Base-by-base conservation (phyloP, 1,140 invertebrate genomes). In the Campoletis sonorensis region DNA sequence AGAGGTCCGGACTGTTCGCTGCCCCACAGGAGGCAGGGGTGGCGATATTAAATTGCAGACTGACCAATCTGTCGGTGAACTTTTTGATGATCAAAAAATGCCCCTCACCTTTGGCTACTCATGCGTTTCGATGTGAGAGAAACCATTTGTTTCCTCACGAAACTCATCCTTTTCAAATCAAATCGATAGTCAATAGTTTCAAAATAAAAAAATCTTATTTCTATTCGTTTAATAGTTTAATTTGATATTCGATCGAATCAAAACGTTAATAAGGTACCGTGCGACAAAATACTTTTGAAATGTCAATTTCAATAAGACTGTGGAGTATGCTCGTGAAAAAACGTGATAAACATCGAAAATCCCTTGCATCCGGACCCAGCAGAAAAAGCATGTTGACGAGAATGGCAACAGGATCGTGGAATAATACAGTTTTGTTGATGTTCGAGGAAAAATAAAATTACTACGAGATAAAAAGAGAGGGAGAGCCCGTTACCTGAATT, bases 41-140 rank as follows among this genome's bases (percentile, higher is more conserved):
- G 85, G 83, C 54, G 84, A 87, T 87, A 89, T 90, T 89, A 87
- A 89, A 89, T 89, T 88, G 88, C 84, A 84, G 85, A 87, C 86
- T 87, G 87, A 86, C 87, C 87, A 86, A 89, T 88, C 86, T 87
- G 84, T 87, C 86, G 84, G 82, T 79, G 76, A 79, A 83, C 40
- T 81, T 81, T 45, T 33, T 79, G 37, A 70, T 81, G 51, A 23
- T 58, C 49, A 78, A 40, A 23, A 11, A 45, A 45, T 11, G 5
- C 58, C 61, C 18, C n/a, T n/a, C n/a, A n/a, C n/a, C 51, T 37
- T 33, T 37, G 0, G 10, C 16, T 23, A 23, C 21, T 49, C 27
- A 1, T 45, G 40, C 13, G n/a, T n/a, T n/a, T n/a, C n/a, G 30
- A 33, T 33, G 30, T 7, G 30, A 45, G 13, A 45, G 11, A 45